These are phyloP conservation scores for Heterotilapia buettikoferi DNA, from an alignment of 2,113 vertebrate genomes.

Conservation along the genomic window DNA sequence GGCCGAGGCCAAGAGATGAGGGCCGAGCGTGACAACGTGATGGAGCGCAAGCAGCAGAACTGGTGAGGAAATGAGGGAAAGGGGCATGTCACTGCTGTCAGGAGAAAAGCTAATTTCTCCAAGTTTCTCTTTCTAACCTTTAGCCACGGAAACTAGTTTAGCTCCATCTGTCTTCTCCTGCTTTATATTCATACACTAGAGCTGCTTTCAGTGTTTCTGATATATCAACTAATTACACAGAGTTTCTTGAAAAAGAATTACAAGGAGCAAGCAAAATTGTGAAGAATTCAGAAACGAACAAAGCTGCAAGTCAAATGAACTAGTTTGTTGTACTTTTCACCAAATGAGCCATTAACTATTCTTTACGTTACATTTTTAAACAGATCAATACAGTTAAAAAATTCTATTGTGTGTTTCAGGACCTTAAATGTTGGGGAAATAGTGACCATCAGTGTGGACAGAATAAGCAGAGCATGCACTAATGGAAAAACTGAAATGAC, in stretches of 20 bases:
- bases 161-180: not conserved
- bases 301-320: not conserved
- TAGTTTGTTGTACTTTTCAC: not conserved
- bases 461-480: not conserved
- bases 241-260: not conserved
- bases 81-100: constrained; percentile 7
- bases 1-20: constrained; percentile 27
- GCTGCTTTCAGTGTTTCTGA: not conserved
- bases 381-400: not conserved
- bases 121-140: constrained; percentile 8
- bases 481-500: not conserved
- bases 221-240: not conserved
- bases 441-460: not conserved
- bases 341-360: not conserved
- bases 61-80: constrained; percentile 28
- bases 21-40: constrained; percentile 25
- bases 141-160: not conserved
- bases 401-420: not conserved
- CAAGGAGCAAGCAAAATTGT: not conserved
- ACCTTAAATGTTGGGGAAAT: not conserved
- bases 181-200: not conserved
- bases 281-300: not conserved
- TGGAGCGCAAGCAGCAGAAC: constrained; percentile 11
- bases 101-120: not conserved
- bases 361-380: not conserved